These are phyloP conservation scores for Ophioninae sp. DNA, from an alignment of 2,888 invertebrate species.

Conservation along the genomic window DNA sequence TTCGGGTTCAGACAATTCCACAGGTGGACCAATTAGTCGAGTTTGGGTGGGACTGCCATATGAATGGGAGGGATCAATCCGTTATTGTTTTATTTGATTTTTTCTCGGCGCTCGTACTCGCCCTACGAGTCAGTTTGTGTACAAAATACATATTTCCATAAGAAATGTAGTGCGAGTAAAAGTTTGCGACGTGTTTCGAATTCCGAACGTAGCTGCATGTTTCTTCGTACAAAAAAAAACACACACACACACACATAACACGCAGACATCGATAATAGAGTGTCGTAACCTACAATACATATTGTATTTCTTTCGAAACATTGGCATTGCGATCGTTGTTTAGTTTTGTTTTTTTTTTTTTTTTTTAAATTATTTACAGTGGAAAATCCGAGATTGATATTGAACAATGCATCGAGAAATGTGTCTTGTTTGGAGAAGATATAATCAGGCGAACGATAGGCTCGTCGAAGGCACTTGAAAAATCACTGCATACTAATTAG, in stretches of 20 bases:
- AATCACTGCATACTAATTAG: conserved; percentile 54
- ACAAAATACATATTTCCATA: conserved; percentile 72
- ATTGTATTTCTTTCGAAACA: neutral
- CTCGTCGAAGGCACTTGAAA: conserved; percentile 47
- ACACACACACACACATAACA: neutral
- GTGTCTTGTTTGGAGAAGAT: conserved; percentile 21
- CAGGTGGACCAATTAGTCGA: conserved; percentile 74
- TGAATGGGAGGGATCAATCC: neutral
- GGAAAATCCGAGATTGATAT: conserved; percentile 17
- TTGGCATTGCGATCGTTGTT: conserved; percentile 42
- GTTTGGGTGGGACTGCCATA: conserved; percentile 34
- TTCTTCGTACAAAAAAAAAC: conserved; percentile 24
- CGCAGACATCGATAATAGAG: conserved; percentile 28
- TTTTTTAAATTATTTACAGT: conserved; percentile 36
- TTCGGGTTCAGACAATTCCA: conserved; percentile 73
- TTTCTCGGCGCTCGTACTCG: neutral
- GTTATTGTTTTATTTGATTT: neutral
- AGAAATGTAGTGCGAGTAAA: conserved; percentile 77
- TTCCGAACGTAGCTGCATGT: conserved; percentile 79
- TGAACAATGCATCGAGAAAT: conserved; percentile 17
- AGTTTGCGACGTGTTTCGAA: conserved; percentile 70
- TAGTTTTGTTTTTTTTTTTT: conserved; percentile 42
- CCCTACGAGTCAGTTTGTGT: conserved; percentile 48
- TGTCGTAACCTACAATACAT: neutral
- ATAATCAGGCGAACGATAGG: conserved; percentile 39